These are phyloP conservation scores for Potamilus streckersoni DNA, from an alignment of 1,140 invertebrate genomes.

Conservation along the genomic window DNA sequence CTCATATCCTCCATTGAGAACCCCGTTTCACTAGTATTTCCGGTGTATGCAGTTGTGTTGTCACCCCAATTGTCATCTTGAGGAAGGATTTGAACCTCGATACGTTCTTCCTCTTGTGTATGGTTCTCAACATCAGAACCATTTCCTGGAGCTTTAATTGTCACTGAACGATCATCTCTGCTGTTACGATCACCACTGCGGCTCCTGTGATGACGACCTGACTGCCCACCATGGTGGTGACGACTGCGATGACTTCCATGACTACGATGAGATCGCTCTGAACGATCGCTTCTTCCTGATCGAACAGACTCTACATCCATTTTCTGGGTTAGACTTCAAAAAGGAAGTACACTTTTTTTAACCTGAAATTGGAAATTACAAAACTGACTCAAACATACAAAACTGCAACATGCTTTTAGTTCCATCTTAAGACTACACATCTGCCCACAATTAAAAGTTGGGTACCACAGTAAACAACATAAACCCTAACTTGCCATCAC, in stretches of 20 bases:
- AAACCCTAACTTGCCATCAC: no score
- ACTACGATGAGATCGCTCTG: slow-evolving; percentile 63
- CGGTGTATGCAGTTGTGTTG: slow-evolving; percentile 94
- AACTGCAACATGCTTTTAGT: no score
- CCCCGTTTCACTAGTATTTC: slow-evolving; percentile 88
- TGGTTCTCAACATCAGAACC: slow-evolving; percentile 52
- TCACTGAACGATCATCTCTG: slow-evolving; percentile 61
- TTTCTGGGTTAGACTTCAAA: slow-evolving; percentile 27
- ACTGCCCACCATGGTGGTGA: slow-evolving; percentile 36
- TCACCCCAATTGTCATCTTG: slow-evolving; percentile 98
- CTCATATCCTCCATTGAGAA: slow-evolving; percentile 87
- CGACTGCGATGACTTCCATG: slow-evolving; percentile 54
- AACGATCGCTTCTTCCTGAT: slow-evolving; percentile 65
- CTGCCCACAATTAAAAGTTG: no score
- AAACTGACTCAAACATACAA: no score
- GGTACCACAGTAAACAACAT: no score
- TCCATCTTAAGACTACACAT: no score
- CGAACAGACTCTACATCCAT: slow-evolving; percentile 64
- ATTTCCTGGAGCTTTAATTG: slow-evolving; percentile 60
- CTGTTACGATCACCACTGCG: slow-evolving; percentile 39
- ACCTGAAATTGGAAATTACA: no score
- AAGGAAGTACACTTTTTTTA: no score
- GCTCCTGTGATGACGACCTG: slow-evolving; percentile 36
- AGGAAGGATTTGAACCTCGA: slow-evolving; percentile 89
- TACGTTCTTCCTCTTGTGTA: slow-evolving; percentile 73